Conservation (phyloP, 2,888 invertebrate genomes). For the Chydorus sphaericus region DNA sequence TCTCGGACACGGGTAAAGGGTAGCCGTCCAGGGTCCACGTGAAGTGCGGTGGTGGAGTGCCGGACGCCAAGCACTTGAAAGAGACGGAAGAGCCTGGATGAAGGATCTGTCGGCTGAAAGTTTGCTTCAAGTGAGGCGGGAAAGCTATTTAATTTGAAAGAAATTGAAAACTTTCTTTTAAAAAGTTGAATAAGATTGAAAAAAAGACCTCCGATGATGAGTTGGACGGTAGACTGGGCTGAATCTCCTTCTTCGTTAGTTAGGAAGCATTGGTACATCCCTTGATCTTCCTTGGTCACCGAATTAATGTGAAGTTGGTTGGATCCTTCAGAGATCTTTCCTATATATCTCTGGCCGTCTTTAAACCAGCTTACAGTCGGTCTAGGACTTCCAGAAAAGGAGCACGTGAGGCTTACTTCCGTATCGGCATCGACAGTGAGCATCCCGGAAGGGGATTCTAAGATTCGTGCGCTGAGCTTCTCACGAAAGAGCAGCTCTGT, state of each 20-base stretch:
- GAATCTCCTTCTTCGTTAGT: constrained; percentile 43
- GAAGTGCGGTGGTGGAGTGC: constrained; percentile 84
- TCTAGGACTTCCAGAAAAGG: constrained; percentile 17
- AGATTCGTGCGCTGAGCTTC: constrained; percentile 19
- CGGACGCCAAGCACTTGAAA: constrained; percentile 83
- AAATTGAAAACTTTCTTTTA: neutral
- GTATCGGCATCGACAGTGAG: constrained; percentile 22
- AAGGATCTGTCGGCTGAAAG: constrained; percentile 81
- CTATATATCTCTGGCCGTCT: constrained; percentile 20
- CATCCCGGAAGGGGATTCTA: constrained; percentile 19
- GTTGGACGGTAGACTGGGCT: constrained; percentile 57
- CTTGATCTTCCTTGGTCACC: constrained; percentile 28
- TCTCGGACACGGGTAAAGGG: constrained; percentile 57
- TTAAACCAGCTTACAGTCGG: constrained; percentile 22
- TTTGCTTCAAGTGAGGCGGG: constrained; percentile 73
- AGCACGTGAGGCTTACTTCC: constrained; percentile 22
- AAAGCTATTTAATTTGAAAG: constrained; percentile 55
- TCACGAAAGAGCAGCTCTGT: constrained; percentile 26
- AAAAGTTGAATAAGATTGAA: neutral
- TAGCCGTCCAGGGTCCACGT: constrained; percentile 81
- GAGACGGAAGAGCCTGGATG: constrained; percentile 84
- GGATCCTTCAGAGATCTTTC: constrained; percentile 14
- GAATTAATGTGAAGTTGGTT: constrained; percentile 23
- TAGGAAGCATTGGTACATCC: constrained; percentile 28
- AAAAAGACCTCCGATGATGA: constrained; percentile 47